phyloP scores from a whole-genome alignment of 2,113 vertebrate species.

The Hystrix brachyura region DNA sequence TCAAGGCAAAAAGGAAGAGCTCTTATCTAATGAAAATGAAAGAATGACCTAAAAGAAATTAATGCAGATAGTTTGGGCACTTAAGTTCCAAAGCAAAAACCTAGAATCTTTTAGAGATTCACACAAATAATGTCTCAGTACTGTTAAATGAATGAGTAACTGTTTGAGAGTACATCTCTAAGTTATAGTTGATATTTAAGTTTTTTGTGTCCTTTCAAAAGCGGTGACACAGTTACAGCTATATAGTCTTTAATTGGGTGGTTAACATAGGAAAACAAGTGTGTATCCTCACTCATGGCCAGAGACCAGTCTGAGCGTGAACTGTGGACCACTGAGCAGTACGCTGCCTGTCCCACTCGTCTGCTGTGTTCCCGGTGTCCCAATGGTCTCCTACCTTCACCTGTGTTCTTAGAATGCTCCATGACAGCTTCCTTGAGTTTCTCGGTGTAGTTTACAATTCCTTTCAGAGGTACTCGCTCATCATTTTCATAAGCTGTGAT shows the following conservation, averaged over 20 bases:
- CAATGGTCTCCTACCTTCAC: constrained; percentile 62
- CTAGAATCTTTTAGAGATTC: not conserved
- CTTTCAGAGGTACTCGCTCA: constrained; percentile 90
- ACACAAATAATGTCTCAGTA: constrained; percentile 1
- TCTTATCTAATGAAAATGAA: not conserved
- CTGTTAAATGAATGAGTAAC: not conserved
- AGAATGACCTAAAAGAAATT: not conserved
- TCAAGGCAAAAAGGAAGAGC: not conserved
- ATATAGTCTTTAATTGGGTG: not conserved
- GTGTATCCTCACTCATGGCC: not conserved
- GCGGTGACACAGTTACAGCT: not conserved
- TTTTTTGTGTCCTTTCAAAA: constrained; percentile 34
- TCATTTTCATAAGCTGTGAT: constrained; percentile 95
- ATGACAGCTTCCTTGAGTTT: constrained; percentile 89
- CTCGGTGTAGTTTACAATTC: constrained; percentile 91
- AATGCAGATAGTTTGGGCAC: not conserved
- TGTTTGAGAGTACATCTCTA: not conserved
- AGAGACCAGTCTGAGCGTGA: not conserved
- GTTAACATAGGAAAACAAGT: not conserved
- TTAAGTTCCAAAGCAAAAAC: not conserved
- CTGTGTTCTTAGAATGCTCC: constrained; percentile 78
- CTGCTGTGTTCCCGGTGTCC: not conserved
- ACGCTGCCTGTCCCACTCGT: not conserved
- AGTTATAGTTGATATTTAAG: not conserved
- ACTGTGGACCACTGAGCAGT: not conserved